A percentile compares a stretch with the other conserved stretches of the same genome.
Evolutionary conservation across 2,888 invertebrate species (phyloP).

Genomic region (Spodoptera picta): DNA sequence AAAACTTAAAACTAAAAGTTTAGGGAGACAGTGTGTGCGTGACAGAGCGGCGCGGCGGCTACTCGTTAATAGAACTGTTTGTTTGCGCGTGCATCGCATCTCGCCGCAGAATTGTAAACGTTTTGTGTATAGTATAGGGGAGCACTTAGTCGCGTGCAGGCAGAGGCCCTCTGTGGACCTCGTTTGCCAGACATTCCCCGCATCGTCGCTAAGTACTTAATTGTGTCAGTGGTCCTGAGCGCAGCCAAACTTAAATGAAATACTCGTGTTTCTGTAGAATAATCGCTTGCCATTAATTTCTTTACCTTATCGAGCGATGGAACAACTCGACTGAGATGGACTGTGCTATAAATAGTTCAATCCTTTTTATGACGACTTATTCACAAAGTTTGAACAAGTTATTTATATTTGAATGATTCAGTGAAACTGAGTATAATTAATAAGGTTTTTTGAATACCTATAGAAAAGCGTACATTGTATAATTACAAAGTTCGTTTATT

Average conservation of each 20-base stretch:
- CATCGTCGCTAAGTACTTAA: constrained; percentile 69
- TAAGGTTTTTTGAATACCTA: constrained; percentile 19
- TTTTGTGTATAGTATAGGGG: constrained; percentile 52
- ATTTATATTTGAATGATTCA: constrained; percentile 29
- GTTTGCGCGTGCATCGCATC: constrained; percentile 43
- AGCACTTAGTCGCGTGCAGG: constrained; percentile 58
- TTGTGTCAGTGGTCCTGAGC: constrained; percentile 65
- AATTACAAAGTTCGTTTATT: constrained; percentile 2
- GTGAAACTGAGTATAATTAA: constrained; percentile 37
- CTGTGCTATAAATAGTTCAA: constrained; percentile 31
- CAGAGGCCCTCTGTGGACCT: constrained; percentile 44
- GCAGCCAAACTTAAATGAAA: constrained; percentile 68
- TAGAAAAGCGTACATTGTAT: neutral
- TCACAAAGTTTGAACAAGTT: constrained; percentile 33
- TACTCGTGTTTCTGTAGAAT: constrained; percentile 55
- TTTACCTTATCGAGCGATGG: constrained; percentile 35
- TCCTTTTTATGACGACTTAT: constrained; percentile 25
- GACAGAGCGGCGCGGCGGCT: constrained; percentile 30
- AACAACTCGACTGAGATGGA: constrained; percentile 28
- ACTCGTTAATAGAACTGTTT: constrained; percentile 58
- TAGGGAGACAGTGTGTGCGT: constrained; percentile 50
- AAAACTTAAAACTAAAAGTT: constrained; percentile 63
- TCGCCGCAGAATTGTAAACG: constrained; percentile 38
- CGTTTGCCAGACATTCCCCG: constrained; percentile 54
- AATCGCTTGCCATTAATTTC: constrained; percentile 46